A percentile compares a stretch with the other conserved stretches of the same genome.
These are phyloP conservation scores for Microhierax caerulescens DNA, from an alignment of 2,797 vertebrate species.

Conservation along the genomic window DNA sequence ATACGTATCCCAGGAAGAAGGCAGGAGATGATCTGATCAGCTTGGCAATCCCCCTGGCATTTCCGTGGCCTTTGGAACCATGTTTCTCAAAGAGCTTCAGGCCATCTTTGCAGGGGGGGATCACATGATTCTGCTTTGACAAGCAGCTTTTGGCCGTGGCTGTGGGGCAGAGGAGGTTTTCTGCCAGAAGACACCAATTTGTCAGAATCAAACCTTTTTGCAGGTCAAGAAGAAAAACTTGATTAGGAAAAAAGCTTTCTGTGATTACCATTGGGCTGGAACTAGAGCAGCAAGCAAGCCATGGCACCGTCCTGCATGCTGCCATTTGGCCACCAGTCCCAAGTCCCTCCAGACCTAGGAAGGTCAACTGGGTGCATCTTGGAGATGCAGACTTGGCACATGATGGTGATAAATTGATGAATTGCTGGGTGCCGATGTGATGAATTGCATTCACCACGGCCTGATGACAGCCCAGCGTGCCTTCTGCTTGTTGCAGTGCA, in stretches of 20 bases:
- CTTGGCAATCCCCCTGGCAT: neutral
- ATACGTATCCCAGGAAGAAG: neutral
- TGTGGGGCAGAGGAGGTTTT: neutral
- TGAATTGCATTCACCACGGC: neutral
- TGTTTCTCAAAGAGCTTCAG: neutral
- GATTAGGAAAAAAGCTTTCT: neutral
- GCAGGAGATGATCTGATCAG: neutral
- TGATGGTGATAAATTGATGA: neutral
- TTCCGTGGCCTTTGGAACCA: neutral
- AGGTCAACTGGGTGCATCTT: accelerated
- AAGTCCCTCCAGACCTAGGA: neutral
- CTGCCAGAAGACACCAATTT: neutral
- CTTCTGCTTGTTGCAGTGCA: accelerated
- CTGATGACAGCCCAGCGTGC: accelerated
- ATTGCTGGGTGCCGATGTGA: neutral
- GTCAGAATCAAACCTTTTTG: neutral
- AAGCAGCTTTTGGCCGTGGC: neutral
- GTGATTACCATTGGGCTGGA: accelerated
- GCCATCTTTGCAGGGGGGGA: neutral
- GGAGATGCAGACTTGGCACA: neutral
- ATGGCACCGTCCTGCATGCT: accelerated
- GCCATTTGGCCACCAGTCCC: neutral
- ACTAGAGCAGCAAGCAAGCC: neutral
- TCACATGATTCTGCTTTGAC: neutral
- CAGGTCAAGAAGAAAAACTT: neutral